phyloP scores from a whole-genome alignment of 2,888 invertebrate genomes.

The Agrotis segetum region DNA sequence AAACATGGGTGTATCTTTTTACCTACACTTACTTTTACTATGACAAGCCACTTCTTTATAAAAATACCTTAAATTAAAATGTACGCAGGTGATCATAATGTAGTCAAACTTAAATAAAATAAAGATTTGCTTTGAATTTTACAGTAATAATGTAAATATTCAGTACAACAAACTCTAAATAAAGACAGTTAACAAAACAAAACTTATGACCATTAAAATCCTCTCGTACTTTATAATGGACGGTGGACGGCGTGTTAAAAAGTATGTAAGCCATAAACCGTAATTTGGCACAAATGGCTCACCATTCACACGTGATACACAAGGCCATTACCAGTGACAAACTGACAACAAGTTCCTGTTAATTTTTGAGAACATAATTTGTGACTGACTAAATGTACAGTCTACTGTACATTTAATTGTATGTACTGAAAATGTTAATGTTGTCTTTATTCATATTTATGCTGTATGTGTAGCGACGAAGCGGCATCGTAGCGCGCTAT shows the following conservation, averaged over 20 bases:
- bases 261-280: slow-evolving; percentile 39
- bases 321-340: slow-evolving; percentile 12
- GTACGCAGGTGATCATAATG: too few species aligned
- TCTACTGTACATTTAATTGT: too few species aligned
- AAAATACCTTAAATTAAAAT: too few species aligned
- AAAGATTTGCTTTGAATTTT: too few species aligned
- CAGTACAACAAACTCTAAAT: not conserved
- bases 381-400: not conserved
- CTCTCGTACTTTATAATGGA: slow-evolving; percentile 17
- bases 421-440: not conserved
- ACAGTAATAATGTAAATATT: too few species aligned
- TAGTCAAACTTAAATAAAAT: too few species aligned
- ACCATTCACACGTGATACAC: slow-evolving; percentile 57
- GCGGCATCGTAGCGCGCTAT: not conserved
- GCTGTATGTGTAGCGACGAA: not conserved
- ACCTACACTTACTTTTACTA: too few species aligned
- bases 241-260: slow-evolving; percentile 19
- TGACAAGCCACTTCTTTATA: too few species aligned
- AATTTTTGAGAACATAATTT: slow-evolving; percentile 8
- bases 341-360: slow-evolving; percentile 6
- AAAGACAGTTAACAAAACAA: not conserved
- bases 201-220: not conserved
- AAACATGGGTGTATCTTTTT: too few species aligned
- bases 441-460: not conserved
- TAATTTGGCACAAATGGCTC: slow-evolving; percentile 61